phyloP scores from a whole-genome alignment of 2,797 vertebrate species.

The Lithobates sylvaticus region DNA sequence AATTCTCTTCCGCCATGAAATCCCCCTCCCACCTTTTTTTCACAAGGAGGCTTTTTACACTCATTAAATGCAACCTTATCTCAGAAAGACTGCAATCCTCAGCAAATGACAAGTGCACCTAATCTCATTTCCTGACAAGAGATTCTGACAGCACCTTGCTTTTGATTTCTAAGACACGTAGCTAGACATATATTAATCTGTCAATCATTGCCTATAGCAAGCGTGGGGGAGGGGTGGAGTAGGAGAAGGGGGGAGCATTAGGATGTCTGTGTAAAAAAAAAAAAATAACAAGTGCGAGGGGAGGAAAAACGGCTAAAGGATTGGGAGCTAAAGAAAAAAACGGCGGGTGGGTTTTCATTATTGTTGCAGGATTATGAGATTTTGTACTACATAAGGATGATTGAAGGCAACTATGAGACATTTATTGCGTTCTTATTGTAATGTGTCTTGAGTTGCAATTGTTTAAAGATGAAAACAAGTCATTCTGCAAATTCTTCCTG shows the following conservation, averaged over 20 bases:
- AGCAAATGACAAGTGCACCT: conserved; percentile 91
- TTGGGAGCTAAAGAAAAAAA: conserved; percentile 67
- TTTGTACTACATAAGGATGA: conserved; percentile 48
- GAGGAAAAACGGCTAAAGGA: conserved; percentile 70
- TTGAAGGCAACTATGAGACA: conserved; percentile 35
- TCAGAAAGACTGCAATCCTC: conserved; percentile 86
- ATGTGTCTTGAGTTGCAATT: conserved; percentile 27
- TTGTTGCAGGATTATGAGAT: conserved; percentile 55
- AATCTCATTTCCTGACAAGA: conserved; percentile 95
- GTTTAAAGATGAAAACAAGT: conserved; percentile 45
- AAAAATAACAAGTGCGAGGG: conserved; percentile 34
- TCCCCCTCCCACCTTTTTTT: conserved; percentile 71
- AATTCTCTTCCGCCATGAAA: conserved; percentile 69
- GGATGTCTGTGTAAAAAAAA: conserved; percentile 39
- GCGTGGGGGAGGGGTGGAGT: conserved; percentile 59
- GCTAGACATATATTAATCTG: conserved; percentile 98
- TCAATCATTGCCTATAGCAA: conserved; percentile 87
- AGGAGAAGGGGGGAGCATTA: conserved; percentile 23
- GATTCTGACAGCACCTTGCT: conserved; percentile 93
- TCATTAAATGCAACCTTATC: conserved; percentile 95
- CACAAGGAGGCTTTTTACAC: conserved; percentile 82
- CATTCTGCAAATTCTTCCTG: conserved; percentile 26
- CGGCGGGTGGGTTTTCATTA: conserved; percentile 57
- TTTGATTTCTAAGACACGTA: conserved; percentile 92
- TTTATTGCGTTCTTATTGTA: conserved; percentile 52